Percentiles rank a stretch among this genome's conserved stretches.
phyloP scores from a whole-genome alignment of 2,113 vertebrate species.

The Callorhinus ursinus region DNA sequence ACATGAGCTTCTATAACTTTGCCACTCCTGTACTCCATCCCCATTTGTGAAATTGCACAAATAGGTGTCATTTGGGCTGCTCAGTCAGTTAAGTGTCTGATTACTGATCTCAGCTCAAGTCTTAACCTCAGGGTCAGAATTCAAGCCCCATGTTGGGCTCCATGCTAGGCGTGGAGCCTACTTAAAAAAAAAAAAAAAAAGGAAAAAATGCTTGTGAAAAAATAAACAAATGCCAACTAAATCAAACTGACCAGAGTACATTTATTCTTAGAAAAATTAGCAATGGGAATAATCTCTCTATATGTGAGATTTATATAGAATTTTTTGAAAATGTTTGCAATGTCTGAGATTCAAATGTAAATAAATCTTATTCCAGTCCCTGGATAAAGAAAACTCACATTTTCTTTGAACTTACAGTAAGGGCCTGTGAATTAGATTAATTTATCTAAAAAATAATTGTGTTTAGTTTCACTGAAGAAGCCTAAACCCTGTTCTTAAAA shows the following conservation, averaged over 20 bases:
- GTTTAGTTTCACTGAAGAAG: neutral
- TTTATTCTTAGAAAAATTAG: constrained; percentile 18
- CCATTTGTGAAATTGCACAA: neutral
- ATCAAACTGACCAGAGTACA: neutral
- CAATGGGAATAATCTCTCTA: neutral
- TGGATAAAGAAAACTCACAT: neutral
- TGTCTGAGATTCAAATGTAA: constrained; percentile 21
- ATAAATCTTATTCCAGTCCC: neutral
- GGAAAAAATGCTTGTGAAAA: neutral
- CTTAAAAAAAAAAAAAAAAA: neutral
- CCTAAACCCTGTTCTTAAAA: neutral
- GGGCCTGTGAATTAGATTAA: neutral
- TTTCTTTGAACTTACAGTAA: constrained; percentile 11
- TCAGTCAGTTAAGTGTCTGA: neutral
- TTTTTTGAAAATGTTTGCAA: neutral
- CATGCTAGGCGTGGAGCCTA: neutral
- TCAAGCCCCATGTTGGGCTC: neutral
- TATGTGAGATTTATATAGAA: neutral
- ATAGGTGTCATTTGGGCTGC: neutral
- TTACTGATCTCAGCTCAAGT: neutral
- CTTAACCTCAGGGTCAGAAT: neutral
- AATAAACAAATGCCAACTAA: neutral
- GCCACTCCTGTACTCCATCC: no score
- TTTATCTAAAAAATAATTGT: constrained; percentile 22
- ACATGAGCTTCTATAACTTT: neutral